Base-by-base conservation (phyloP, 1,140 invertebrate species). In the Trigoniulus corallinus region DNA sequence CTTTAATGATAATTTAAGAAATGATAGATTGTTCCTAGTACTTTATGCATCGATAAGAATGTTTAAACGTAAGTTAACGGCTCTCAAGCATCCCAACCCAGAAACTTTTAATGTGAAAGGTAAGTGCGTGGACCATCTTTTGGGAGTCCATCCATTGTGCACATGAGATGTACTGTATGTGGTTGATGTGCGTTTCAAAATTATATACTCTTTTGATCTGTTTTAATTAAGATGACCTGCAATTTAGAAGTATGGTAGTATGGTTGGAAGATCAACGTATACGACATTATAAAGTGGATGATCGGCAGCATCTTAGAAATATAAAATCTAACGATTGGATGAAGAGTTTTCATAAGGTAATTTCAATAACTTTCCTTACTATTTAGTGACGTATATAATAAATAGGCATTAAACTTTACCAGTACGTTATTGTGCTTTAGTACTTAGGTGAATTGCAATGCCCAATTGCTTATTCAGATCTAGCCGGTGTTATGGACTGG, bases 241-340 rank as follows among this genome's bases (percentile, higher is more conserved):
- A 84, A 58, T 82, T 89, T 62, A 76, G 81, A 47, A 82, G 79
- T 59, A 68, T 89, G 25, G 73, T 94, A 20, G 61, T 84, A 1
- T 97, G 92, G 92, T 61, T 96, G 23, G 92, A 97, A 69, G 85
- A 93, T 64, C 87, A 93, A 64, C 92, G 88, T 68, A 92, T 95
- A 56, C 77, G 89, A 18, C 77, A 82, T 58, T 89, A 89, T 59
- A 80, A 80, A 58, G 83, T 88, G 52, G 84, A 92, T 64, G 81
- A 88, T 52, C 69, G 88, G 22, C 75, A 74, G 53, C 69, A 66
- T 1, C 63, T 97, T 21, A 72, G 82, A 44, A 72, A 81, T 53
- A 74, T 80, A 3, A 64, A 70, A 46, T 70, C 72, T 20, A 60
- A 68, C 1, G 63, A 75, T 34, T 96, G 91, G 91, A 66, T 72